A percentile compares a stretch with the other conserved stretches of the same genome.
These are phyloP conservation scores for Octonoba sinensis DNA, from an alignment of 2,888 invertebrate species.

Conservation along the genomic window DNA sequence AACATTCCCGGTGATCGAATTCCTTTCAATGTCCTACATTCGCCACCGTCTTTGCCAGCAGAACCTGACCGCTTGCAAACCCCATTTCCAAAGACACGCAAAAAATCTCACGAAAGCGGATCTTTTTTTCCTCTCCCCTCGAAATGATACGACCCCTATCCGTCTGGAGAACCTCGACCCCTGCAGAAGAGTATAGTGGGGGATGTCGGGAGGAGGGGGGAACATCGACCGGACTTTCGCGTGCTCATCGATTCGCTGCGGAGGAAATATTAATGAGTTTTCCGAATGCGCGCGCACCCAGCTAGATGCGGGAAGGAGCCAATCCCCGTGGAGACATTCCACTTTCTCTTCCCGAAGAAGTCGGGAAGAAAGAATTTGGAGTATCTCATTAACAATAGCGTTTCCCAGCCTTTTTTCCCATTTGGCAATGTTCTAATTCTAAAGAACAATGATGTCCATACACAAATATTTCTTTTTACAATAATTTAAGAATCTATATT, in stretches of 20 bases:
- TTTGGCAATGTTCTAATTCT: too few species aligned
- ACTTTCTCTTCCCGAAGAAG: conserved; percentile 9
- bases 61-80: too few species aligned
- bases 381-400: too few species aligned
- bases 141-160: neutral
- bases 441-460: too few species aligned
- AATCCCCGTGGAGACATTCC: conserved; percentile 7
- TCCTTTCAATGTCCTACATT: too few species aligned
- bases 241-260: conserved; percentile 62
- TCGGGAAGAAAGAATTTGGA: neutral
- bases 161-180: conserved; percentile 2
- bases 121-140: neutral
- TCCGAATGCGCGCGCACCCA: conserved; percentile 43
- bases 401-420: too few species aligned
- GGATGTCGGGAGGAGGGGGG: neutral
- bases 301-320: conserved; percentile 20
- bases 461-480: too few species aligned
- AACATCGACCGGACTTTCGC: conserved; percentile 56
- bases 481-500: too few species aligned
- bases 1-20: too few species aligned
- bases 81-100: too few species aligned
- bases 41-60: too few species aligned
- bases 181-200: neutral
- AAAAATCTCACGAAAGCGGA: too few species aligned
- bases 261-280: conserved; percentile 61